A percentile compares a stretch with the other conserved stretches of the same genome.
Evolutionary conservation across 1,140 invertebrate genomes (phyloP).

Genomic region (Palaemon carinicauda): DNA sequence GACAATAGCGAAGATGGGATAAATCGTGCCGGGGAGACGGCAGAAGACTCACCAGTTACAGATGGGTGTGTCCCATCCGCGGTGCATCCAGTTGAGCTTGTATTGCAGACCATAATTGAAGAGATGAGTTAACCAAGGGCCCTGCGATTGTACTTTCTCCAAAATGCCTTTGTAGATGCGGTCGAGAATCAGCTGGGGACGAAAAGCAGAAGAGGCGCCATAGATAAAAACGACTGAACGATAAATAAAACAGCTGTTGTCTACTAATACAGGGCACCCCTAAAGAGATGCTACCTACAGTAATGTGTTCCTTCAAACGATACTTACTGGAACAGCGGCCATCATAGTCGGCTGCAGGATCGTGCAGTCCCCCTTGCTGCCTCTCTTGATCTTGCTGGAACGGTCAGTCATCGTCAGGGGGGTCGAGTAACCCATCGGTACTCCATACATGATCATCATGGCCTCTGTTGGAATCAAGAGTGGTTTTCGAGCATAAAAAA

Average conservation of each 20-base stretch:
- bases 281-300: too few species aligned
- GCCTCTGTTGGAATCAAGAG: constrained; percentile 40
- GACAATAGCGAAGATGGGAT: too few species aligned
- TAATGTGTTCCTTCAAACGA: too few species aligned
- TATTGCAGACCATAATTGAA: constrained; percentile 94
- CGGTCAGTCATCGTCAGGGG: constrained; percentile 94
- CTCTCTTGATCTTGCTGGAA: constrained; percentile 93
- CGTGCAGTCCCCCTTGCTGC: constrained; percentile 82
- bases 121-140: constrained; percentile 77
- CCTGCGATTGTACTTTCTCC: constrained; percentile 85
- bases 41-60: constrained; percentile 45
- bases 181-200: constrained; percentile 86
- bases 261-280: too few species aligned
- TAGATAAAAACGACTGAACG: too few species aligned
- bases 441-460: constrained; percentile 71
- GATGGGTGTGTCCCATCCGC: constrained; percentile 53
- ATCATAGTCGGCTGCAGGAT: constrained; percentile 92
- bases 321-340: constrained; percentile 82
- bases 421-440: constrained; percentile 96
- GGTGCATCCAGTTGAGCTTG: constrained; percentile 75
- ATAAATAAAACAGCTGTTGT: background rate
- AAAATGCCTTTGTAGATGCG: constrained; percentile 94
- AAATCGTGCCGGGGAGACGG: background rate
- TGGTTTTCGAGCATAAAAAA: too few species aligned
- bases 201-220: background rate